Percentiles rank a stretch among this genome's conserved stretches.
These are phyloP conservation scores for Latrodectus hesperus DNA, from an alignment of 2,888 invertebrate genomes.

Conservation along the genomic window DNA sequence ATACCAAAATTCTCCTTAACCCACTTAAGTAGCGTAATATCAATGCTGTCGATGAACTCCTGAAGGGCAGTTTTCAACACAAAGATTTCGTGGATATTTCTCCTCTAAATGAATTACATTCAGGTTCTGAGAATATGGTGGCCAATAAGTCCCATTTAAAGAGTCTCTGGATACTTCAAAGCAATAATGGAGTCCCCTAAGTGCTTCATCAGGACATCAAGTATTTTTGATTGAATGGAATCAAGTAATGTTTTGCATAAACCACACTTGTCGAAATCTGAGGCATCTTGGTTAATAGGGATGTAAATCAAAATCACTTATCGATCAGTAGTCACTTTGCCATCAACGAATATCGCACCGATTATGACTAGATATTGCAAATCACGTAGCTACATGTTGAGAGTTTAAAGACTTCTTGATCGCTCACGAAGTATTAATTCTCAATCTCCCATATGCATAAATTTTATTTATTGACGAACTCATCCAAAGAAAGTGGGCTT, in stretches of 20 bases:
- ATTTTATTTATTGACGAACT: slow-evolving; percentile 8
- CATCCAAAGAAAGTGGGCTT: slow-evolving; percentile 3
- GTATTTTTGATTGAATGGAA: slow-evolving; percentile 9
- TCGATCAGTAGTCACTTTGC: background rate
- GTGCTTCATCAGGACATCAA: slow-evolving; percentile 6
- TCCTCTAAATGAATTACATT: background rate
- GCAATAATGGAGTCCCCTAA: slow-evolving; percentile 1
- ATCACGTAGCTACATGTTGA: background rate
- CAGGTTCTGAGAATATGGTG: slow-evolving; percentile 9
- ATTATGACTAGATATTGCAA: background rate
- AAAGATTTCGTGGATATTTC: slow-evolving; percentile 10
- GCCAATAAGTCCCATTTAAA: background rate
- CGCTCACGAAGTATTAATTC: background rate
- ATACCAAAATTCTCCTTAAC: background rate
- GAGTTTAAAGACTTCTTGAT: slow-evolving; percentile 1
- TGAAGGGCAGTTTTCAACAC: slow-evolving; percentile 14
- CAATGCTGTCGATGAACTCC: slow-evolving; percentile 8
- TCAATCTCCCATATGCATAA: background rate
- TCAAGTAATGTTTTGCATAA: background rate
- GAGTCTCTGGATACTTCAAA: slow-evolving; percentile 6
- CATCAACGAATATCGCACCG: background rate
- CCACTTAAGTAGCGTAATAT: background rate
- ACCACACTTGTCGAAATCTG: background rate
- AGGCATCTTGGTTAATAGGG: background rate
- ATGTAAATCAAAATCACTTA: background rate